phyloP scores from a whole-genome alignment of 2,888 invertebrate species.

The Steromphala cineraria region DNA sequence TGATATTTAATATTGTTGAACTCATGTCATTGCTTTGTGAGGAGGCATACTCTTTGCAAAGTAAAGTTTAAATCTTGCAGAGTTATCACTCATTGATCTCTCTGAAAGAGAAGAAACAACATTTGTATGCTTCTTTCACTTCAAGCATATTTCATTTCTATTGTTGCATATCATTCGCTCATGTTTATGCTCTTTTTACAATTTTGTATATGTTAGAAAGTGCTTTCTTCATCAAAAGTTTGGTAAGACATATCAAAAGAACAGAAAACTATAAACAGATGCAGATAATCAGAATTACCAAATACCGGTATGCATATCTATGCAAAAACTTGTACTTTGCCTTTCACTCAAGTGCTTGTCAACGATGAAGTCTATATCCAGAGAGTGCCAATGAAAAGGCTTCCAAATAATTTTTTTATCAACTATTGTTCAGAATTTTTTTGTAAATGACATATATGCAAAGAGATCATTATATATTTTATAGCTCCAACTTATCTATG shows the following conservation, averaged over 20 bases:
- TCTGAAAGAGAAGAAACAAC: not conserved
- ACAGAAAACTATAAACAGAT: not conserved
- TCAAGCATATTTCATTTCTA: not conserved
- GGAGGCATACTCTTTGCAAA: not conserved
- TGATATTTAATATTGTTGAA: constrained; percentile 12
- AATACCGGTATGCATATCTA: constrained; percentile 3
- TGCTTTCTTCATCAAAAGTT: not conserved
- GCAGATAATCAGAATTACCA: constrained; percentile 1
- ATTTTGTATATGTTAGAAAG: constrained; percentile 2
- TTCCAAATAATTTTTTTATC: not conserved
- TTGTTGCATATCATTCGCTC: constrained; percentile 3
- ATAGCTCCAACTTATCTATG: constrained; percentile 10
- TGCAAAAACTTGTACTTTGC: constrained; percentile 7
- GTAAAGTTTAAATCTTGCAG: not conserved
- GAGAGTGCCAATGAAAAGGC: not conserved
- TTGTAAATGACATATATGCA: not conserved
- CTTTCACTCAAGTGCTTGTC: not conserved
- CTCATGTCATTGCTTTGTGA: constrained; percentile 9
- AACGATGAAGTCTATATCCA: not conserved
- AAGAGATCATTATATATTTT: constrained; percentile 10
- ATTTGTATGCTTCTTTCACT: not conserved
- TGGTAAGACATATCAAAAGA: not conserved
- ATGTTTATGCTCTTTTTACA: not conserved
- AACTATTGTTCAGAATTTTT: not conserved
- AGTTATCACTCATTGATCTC: not conserved